Conservation (phyloP, 2,888 invertebrate species). For the Lepeophtheirus nordmannii region DNA sequence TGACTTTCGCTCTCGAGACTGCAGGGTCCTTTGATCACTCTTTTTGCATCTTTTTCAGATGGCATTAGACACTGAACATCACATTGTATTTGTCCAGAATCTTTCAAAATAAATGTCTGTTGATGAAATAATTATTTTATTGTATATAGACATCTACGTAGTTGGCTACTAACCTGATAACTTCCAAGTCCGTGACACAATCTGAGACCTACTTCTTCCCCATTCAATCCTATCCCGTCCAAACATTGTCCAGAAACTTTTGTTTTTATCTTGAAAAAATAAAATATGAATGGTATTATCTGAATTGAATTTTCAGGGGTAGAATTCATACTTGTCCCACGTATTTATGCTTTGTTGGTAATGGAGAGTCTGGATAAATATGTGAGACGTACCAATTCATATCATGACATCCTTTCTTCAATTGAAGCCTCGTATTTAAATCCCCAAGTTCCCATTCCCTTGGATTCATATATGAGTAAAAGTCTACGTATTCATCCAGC, state of each 20-base stretch:
- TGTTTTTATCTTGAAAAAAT: too few relatives aligned
- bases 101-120: not conserved
- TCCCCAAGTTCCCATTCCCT: slow-evolving; percentile 13
- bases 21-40: not conserved
- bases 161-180: not conserved
- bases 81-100: not conserved
- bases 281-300: too few relatives aligned
- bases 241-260: not conserved
- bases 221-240: slow-evolving; percentile 11
- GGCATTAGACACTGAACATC: not conserved
- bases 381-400: slow-evolving; percentile 10
- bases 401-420: slow-evolving; percentile 7
- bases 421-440: not conserved
- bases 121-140: not conserved
- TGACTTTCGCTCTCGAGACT: not conserved
- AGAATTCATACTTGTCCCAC: slow-evolving; percentile 3
- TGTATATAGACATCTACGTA: not conserved
- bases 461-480: slow-evolving; percentile 68
- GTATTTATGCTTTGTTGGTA: slow-evolving; percentile 3
- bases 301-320: too few relatives aligned
- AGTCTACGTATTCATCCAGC: slow-evolving; percentile 94
- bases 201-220: slow-evolving; percentile 4
- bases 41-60: not conserved
- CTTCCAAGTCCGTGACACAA: slow-evolving; percentile 17
- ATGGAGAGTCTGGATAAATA: slow-evolving; percentile 15